Base-by-base conservation (phyloP, 2,888 invertebrate species). In the Epirrita christyi region DNA sequence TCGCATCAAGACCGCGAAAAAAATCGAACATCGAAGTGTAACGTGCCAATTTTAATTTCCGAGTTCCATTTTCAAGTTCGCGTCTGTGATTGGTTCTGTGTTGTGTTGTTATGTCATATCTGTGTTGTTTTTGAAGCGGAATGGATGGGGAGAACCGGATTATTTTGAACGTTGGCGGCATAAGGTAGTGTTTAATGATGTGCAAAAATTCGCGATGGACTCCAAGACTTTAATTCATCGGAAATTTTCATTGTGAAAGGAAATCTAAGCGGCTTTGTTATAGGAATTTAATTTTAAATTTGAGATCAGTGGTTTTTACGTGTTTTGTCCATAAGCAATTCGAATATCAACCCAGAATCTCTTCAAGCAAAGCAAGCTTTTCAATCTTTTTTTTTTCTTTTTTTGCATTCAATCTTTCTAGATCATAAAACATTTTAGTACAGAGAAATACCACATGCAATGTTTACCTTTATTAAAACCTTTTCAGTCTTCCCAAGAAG, bases 81-180 rank as follows among this genome's bases (percentile, higher is more conserved):
- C 11, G 57, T 61, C 68, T 75, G 76, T 82, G 76, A 68, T 74
- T 60, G 64, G 67, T 62, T 61, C 64, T 64, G 72, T 72, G 77
- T 66, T 76, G 76, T 79, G 77, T 71, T 79, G 77, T 71, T 72
- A 47, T 69, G 73, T 74, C 73, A 72, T 78, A 78, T 81, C 80
- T 76, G 70, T 67, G 57, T 61, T 59, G 60, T 52, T 60, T 66
- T 63, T 76, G 70, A 78, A 72, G 79, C 80, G 85, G 75, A 75
- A 96, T 96, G 96, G 97, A 97, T 94, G 96, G 97, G 70, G 98
- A 98, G 93, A 97, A 98, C 89, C 95, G 98, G 81, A 97, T 98
- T 78, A 97, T 98, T 85, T 93, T 98, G 81, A 98, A 98, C 93
- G 97, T 98, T 81, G 98, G 98, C 67, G 98, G 98, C 65, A 97